Evolutionary conservation across 1,140 invertebrate species (phyloP), one percentile per base, ranked within the genome.

Genomic region (Eriosoma lanigerum): DNA sequence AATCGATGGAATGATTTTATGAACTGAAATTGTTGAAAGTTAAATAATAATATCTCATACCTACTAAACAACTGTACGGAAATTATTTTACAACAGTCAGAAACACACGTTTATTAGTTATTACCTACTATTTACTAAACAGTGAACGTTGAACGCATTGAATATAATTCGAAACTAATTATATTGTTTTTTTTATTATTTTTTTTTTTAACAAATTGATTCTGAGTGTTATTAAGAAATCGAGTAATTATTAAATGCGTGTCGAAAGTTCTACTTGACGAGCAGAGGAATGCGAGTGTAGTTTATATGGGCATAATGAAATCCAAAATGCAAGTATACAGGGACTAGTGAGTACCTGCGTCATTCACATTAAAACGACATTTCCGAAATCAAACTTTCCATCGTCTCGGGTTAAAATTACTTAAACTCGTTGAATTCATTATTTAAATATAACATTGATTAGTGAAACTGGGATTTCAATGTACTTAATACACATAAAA

Each of bases 321-420:
- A 70, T 50, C 24, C 24, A 48, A 70, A 70, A 70, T 26, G 44
- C 21, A 70, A 3, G 21, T 70, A 1, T n/a, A 4, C n/a, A 48
- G 12, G 46, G 46, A 48, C n/a, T 70, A 50, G 19, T 8, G 1
- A 29, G 68, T 72, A n/a, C 48, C 48, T 48, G 46, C 24, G 29
- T 24, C 26, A 29, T 72, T 52, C 24, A 50, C 12, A 24, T 26
- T 5, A 29, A 52, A 72, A 52, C n/a, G 17, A 52, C 46, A 72
- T 72, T 72, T 72, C 50, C 26, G 1, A 52, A 68, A 72, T 72
- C 48, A 72, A 52, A 72, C 68, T 26, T 72, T 72, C 19, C 50
- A 24, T 29, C 48, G 24, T 72, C 8, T 50, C 4, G 6, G 68
- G 24, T 72, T 72, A 72, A 52, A 72, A 50, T 29, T 26, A 29